Evolutionary conservation across 1,140 invertebrate species (phyloP).

Genomic region (Trichonephila clavipes): DNA sequence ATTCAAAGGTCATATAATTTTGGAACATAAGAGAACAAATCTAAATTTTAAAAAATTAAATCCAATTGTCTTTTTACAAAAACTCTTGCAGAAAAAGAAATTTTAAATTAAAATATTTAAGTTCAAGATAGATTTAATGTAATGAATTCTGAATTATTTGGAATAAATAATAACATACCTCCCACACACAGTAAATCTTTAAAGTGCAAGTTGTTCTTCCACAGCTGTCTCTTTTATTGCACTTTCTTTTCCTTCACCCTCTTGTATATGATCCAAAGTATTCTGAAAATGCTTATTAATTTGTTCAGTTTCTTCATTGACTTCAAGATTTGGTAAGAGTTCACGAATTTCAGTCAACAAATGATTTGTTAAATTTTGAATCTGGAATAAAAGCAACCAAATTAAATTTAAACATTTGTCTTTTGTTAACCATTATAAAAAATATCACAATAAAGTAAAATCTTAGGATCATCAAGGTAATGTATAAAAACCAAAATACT

Average conservation of each 20-base stretch:
- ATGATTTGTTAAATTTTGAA: constrained; percentile 88
- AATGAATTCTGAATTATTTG: too few relatives aligned
- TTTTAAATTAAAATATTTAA: too few relatives aligned
- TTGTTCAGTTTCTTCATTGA: constrained; percentile 96
- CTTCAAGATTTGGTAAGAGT: constrained; percentile 94
- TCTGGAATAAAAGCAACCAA: constrained; percentile 83
- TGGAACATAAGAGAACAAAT: too few relatives aligned
- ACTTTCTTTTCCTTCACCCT: constrained; percentile 38
- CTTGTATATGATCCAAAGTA: constrained; percentile 88
- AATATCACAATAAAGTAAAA: too few relatives aligned
- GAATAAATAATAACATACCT: not conserved
- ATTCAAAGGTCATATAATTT: too few relatives aligned
- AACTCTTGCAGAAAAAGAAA: too few relatives aligned
- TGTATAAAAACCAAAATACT: too few relatives aligned
- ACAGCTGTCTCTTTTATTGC: constrained; percentile 31
- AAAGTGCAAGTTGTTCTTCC: constrained; percentile 55
- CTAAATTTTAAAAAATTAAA: too few relatives aligned
- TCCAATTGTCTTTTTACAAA: too few relatives aligned
- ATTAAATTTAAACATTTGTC: too few relatives aligned
- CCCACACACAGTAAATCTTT: not conserved
- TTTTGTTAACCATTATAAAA: too few relatives aligned
- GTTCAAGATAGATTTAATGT: not conserved
- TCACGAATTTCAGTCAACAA: constrained; percentile 95
- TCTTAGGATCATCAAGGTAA: too few relatives aligned
- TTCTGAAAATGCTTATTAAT: constrained; percentile 96